Percentiles rank a stretch among this genome's conserved stretches.
These are phyloP conservation scores for Thomomys bottae DNA, from an alignment of 2,113 vertebrate genomes.

Conservation along the genomic window DNA sequence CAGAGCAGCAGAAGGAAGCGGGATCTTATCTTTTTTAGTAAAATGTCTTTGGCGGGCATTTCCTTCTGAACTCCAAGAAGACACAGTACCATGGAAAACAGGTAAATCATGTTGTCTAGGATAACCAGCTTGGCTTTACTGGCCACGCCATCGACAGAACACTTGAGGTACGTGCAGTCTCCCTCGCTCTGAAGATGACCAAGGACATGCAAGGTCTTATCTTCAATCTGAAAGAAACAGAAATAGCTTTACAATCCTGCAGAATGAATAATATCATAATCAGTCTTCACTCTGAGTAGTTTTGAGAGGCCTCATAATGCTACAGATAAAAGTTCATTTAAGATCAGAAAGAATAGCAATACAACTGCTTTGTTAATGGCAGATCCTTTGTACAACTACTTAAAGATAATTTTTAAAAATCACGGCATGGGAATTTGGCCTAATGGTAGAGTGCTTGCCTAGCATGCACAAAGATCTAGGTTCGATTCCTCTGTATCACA, in stretches of 20 bases:
- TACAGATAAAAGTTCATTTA: constrained; percentile 4
- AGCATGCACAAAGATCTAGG: too few species aligned
- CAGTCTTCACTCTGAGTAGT: not conserved
- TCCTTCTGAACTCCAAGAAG: constrained; percentile 33
- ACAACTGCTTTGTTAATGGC: too few species aligned
- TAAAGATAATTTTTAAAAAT: too few species aligned
- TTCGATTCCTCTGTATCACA: too few species aligned
- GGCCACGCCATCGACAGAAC: constrained; percentile 90
- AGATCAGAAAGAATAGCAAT: not conserved
- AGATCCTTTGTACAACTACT: too few species aligned
- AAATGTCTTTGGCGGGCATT: not conserved
- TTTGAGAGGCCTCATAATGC: constrained; percentile 36
- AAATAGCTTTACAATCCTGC: not conserved
- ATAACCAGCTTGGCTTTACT: constrained; percentile 91
- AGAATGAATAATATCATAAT: constrained; percentile 16
- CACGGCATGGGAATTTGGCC: too few species aligned
- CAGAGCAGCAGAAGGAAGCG: not conserved
- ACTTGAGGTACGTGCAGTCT: constrained; percentile 88
- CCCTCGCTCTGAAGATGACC: constrained; percentile 88
- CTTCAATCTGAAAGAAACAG: constrained; percentile 86
- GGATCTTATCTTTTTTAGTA: not conserved
- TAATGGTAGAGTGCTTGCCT: too few species aligned
- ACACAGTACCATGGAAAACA: constrained; percentile 92
- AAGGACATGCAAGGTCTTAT: constrained; percentile 87
- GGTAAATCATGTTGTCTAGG: constrained; percentile 90